Conservation (phyloP, 2,113 vertebrate genomes). For the Diadophis punctatus region DNA sequence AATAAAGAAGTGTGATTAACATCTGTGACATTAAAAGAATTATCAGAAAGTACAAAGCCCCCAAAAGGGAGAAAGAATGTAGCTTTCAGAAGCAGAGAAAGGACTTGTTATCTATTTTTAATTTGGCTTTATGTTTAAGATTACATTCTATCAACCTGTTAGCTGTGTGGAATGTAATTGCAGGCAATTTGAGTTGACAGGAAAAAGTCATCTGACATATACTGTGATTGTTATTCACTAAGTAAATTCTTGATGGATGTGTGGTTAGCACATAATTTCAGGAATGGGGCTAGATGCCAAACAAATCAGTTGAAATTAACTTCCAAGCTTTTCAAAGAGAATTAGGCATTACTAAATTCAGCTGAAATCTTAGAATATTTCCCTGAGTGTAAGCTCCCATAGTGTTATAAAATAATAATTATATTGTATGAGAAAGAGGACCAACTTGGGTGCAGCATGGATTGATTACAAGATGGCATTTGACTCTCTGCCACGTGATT, state of each 20-base stretch:
- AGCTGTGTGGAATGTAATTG: neutral
- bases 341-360: neutral
- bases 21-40: constrained; percentile 31
- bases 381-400: neutral
- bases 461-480: neutral
- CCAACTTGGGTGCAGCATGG: neutral
- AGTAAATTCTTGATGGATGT: neutral
- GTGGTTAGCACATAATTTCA: neutral
- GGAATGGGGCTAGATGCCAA: neutral
- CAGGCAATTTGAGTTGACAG: neutral
- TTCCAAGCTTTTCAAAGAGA: neutral
- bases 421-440: neutral
- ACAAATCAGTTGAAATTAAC: neutral
- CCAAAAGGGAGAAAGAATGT: neutral
- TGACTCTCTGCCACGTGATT: neutral
- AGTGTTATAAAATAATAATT: neutral
- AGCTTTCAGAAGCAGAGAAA: neutral
- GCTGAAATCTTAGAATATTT: neutral
- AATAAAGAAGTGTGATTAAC: constrained; percentile 18
- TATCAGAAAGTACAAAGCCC: constrained; percentile 23
- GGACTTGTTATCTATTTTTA: constrained; percentile 21
- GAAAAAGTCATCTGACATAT: neutral
- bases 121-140: constrained; percentile 22
- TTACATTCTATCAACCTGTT: constrained; percentile 12
- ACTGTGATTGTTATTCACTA: neutral